These are phyloP conservation scores for Phainopepla nitens DNA, from an alignment of 2,113 vertebrate species.

Conservation along the genomic window DNA sequence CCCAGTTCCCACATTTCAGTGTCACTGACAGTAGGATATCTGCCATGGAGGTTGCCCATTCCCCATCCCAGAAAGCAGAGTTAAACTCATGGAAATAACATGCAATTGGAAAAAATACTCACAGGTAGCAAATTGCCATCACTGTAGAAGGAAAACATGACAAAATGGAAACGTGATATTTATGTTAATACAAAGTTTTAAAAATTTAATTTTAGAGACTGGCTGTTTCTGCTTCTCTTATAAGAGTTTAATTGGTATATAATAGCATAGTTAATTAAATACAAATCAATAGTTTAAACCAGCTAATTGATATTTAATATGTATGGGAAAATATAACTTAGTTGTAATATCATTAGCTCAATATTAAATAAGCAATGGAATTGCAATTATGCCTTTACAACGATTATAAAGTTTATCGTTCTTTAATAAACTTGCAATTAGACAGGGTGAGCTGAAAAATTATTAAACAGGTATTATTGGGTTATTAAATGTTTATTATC, in stretches of 20 bases:
- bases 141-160: background rate
- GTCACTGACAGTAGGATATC: background rate
- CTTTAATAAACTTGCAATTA: constrained; percentile 77
- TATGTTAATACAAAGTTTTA: constrained; percentile 52
- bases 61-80: background rate
- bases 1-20: rapidly evolving
- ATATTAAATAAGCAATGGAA: constrained; percentile 75
- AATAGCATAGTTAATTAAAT: constrained; percentile 81
- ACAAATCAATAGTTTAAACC: constrained; percentile 80
- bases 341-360: constrained; percentile 73
- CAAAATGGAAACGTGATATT: constrained; percentile 26
- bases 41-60: rapidly evolving
- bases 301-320: constrained; percentile 83
- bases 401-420: constrained; percentile 72
- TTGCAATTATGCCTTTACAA: constrained; percentile 70
- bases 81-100: background rate
- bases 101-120: background rate
- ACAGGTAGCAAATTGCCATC: background rate
- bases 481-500: constrained; percentile 71
- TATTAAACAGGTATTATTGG: constrained; percentile 75
- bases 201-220: constrained; percentile 68
- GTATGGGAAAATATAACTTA: constrained; percentile 67
- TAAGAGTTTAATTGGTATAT: constrained; percentile 79
- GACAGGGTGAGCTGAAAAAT: constrained; percentile 67
- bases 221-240: constrained; percentile 73